phyloP scores from a whole-genome alignment of 2,797 vertebrate genomes.

The Gambelia wislizenii region DNA sequence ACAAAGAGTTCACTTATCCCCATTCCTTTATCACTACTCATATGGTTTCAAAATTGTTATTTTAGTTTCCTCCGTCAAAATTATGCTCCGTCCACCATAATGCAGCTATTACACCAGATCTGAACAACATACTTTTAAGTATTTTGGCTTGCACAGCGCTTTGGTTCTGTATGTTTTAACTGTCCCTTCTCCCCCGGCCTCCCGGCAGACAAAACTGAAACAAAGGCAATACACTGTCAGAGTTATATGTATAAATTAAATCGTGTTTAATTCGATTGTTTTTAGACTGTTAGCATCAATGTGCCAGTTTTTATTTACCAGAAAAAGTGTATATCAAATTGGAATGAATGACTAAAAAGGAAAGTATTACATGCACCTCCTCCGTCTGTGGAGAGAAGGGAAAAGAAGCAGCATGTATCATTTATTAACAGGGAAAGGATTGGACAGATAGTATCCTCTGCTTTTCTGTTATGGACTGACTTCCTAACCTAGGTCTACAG shows the following conservation, averaged over 20 bases:
- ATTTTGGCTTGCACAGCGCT: background rate
- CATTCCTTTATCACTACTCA: background rate
- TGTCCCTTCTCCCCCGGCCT: background rate
- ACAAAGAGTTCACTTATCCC: background rate
- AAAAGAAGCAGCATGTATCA: background rate
- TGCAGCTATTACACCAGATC: background rate
- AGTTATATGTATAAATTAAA: background rate
- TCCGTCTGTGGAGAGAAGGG: background rate
- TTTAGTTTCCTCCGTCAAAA: accelerated
- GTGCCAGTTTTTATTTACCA: background rate
- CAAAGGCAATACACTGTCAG: background rate
- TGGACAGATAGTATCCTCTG: background rate
- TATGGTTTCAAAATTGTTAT: background rate
- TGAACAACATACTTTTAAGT: background rate
- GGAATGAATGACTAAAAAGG: background rate
- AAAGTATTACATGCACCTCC: background rate
- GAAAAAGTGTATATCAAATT: background rate
- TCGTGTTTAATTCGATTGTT: background rate
- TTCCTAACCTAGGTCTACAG: slow-evolving; percentile 60
- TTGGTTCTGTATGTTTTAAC: background rate
- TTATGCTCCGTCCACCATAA: background rate
- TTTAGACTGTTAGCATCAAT: accelerated
- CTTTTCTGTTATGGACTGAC: slow-evolving; percentile 19
- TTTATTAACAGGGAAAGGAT: slow-evolving; percentile 1
- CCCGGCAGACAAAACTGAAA: background rate